Conservation (phyloP, 2,888 invertebrate species). For the Cantharis nigra region DNA sequence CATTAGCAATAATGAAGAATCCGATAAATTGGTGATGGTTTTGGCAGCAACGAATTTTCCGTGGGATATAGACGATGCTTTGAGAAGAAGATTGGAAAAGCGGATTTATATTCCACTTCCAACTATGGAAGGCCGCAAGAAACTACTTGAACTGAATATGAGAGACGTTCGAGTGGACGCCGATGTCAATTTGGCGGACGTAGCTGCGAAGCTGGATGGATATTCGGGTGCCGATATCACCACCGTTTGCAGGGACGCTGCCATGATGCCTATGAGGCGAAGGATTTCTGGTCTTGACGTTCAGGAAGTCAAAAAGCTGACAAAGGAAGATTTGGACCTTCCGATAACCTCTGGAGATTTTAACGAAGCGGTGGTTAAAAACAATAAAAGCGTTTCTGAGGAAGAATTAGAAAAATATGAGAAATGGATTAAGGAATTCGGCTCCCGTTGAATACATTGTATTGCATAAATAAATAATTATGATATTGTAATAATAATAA, state of each 20-base stretch:
- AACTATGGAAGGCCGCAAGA: constrained; percentile 80
- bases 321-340: constrained; percentile 92
- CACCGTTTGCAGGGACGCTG: constrained; percentile 97
- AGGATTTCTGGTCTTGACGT: constrained; percentile 92
- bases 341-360: constrained; percentile 94
- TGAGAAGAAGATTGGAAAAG: constrained; percentile 94
- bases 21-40: constrained; percentile 86
- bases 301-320: constrained; percentile 91
- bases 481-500: not conserved
- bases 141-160: constrained; percentile 87
- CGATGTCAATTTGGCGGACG: constrained; percentile 77
- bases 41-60: constrained; percentile 98
- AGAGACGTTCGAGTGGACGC: constrained; percentile 82
- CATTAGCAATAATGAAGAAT: too few species aligned
- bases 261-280: constrained; percentile 98
- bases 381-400: constrained; percentile 94
- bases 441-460: constrained; percentile 59
- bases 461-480: too few species aligned
- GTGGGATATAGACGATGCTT: constrained; percentile 98
- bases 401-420: constrained; percentile 94
- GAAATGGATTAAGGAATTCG: constrained; percentile 97
- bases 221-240: constrained; percentile 99
- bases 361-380: constrained; percentile 88
- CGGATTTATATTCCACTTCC: constrained; percentile 97
- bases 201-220: constrained; percentile 87